phyloP scores from a whole-genome alignment of 2,797 vertebrate species.

The Brachyrhaphis roseni region DNA sequence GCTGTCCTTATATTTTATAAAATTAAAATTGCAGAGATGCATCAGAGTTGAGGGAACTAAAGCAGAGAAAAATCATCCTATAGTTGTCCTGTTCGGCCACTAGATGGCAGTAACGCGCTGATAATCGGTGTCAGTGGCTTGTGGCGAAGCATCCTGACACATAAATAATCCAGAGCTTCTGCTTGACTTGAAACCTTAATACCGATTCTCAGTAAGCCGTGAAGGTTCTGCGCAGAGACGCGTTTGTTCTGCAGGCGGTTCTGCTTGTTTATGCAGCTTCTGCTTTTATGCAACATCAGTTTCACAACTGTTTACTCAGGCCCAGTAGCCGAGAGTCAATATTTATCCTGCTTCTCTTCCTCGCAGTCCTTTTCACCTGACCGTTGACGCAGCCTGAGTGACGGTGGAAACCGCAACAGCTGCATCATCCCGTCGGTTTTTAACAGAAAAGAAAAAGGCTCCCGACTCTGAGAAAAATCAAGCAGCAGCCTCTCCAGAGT shows the following conservation, averaged over 20 bases:
- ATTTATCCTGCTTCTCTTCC: slow-evolving; percentile 30
- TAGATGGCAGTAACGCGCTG: slow-evolving; percentile 52
- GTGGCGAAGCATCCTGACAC: slow-evolving; percentile 10
- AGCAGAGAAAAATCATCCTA: background rate
- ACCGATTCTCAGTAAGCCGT: background rate
- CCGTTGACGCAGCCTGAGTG: slow-evolving; percentile 38
- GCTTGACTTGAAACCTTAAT: slow-evolving; percentile 9
- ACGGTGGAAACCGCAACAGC: slow-evolving; percentile 41
- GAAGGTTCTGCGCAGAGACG: background rate
- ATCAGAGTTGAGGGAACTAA: background rate
- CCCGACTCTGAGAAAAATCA: slow-evolving; percentile 55
- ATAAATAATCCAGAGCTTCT: slow-evolving; percentile 29
- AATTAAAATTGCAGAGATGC: background rate
- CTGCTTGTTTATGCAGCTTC: slow-evolving; percentile 22
- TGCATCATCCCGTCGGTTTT: slow-evolving; percentile 40
- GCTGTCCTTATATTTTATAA: background rate
- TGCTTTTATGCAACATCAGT: slow-evolving; percentile 36
- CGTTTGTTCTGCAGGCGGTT: background rate
- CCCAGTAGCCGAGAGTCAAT: slow-evolving; percentile 20
- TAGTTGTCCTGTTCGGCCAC: slow-evolving; percentile 19
- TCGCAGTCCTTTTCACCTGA: slow-evolving; percentile 51
- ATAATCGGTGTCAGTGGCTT: background rate
- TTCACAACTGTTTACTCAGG: slow-evolving; percentile 33
- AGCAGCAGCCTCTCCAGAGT: slow-evolving; percentile 69
- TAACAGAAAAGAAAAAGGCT: slow-evolving; percentile 17